Evolutionary conservation across 2,113 vertebrate species (phyloP).

Genomic region (Cavia aperea): DNA sequence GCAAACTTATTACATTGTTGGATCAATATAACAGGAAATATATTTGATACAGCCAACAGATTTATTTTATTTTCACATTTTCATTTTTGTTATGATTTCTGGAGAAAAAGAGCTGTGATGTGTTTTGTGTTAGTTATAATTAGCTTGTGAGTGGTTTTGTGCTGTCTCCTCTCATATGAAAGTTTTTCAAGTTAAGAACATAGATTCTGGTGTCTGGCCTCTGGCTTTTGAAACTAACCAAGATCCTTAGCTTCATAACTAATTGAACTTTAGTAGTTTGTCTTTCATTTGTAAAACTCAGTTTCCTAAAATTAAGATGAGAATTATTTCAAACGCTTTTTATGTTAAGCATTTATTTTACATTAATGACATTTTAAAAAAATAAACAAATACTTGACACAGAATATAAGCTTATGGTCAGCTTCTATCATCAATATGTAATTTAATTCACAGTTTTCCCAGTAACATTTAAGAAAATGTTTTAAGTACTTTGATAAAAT

Average conservation of each 20-base stretch:
- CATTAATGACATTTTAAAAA: background rate
- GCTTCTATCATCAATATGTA: background rate
- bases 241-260: background rate
- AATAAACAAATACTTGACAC: background rate
- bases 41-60: background rate
- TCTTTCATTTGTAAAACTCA: background rate
- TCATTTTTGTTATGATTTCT: background rate
- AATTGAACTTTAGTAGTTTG: background rate
- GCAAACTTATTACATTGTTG: background rate
- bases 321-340: background rate
- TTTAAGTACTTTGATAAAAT: background rate
- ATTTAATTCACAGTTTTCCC: background rate
- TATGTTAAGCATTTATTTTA: background rate
- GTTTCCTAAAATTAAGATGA: background rate
- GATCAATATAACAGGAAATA: background rate
- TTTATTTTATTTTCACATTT: background rate
- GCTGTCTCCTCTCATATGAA: background rate
- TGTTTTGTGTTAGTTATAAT: background rate
- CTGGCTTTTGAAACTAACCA: background rate
- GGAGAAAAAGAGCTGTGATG: background rate
- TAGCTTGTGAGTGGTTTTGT: background rate
- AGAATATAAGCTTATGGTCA: background rate
- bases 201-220: rapidly evolving
- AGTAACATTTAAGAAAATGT: background rate
- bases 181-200: background rate